A percentile compares a stretch with the other conserved stretches of the same genome.
Conservation (phyloP, 2,113 vertebrate species). For the Neodon shergylaensis region DNA sequence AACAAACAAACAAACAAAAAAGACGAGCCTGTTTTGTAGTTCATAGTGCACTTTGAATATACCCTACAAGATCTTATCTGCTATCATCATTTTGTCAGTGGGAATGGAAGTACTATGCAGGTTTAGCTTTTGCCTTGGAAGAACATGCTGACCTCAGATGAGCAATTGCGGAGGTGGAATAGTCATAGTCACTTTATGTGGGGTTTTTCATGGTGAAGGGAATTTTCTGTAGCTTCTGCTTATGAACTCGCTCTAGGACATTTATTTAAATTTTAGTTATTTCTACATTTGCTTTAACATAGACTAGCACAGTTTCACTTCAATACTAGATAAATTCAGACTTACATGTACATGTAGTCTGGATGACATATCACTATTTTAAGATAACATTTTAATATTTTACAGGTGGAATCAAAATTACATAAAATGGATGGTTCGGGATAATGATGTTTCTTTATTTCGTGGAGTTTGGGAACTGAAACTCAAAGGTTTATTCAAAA, state of each 20-base stretch:
- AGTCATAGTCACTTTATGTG: neutral
- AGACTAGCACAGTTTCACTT: neutral
- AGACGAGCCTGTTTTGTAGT: neutral
- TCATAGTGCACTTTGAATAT: neutral
- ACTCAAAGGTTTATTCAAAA: neutral
- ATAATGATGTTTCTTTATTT: neutral
- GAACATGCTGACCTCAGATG: neutral
- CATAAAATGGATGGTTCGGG: neutral
- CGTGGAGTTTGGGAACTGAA: neutral
- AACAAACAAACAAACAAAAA: neutral
- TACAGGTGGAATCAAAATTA: neutral
- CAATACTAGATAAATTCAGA: neutral
- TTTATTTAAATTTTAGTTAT: neutral
- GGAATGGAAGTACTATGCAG: neutral
- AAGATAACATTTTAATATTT: neutral
- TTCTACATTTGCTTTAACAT: slow-evolving; percentile 22
- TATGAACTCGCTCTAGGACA: neutral
- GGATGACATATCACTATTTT: neutral
- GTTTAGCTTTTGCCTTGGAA: neutral
- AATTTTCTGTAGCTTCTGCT: neutral
- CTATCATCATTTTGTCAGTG: neutral
- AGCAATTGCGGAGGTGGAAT: neutral
- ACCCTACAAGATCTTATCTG: neutral
- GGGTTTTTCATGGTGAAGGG: neutral
- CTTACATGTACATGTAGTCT: neutral